Evolutionary conservation across 2,797 vertebrate species (phyloP), one percentile per base, ranked within the genome.

Genomic region (Heliangelus exortis): DNA sequence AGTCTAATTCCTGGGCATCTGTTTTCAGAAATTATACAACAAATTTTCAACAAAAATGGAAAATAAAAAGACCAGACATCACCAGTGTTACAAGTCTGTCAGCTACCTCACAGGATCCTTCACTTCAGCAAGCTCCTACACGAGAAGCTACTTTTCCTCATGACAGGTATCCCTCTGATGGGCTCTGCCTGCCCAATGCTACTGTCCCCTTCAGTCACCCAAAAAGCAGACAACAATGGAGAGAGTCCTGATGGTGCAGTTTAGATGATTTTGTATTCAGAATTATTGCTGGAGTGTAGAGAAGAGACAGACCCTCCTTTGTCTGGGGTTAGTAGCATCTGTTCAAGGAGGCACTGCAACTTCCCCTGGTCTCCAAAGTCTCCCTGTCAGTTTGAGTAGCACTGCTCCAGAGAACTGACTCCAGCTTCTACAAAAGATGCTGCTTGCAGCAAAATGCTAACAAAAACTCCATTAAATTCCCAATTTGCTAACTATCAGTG

Each of bases 381-480:
- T 83, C 18, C 0, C 0, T 61, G 88, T 80, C 51, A 18, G 28
- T 14, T 15, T 41, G 23, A 61, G 7, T 15, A 63, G 36, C 1
- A 1, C 33, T 16, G 6, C 25, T 78, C 16, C 26, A 51, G 39
- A 84, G 19, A 16, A 79, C 20, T 69, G 84, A 87, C 19, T 59
- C 31, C 53, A 73, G 43, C 26, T 88, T 78, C 34, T 73, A 48
- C 21, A 36, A 65, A 89, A 53, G 6, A 20, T 0, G 4, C 17
- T 0, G 6, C 55, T 69, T 79, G 48, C 21, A 86, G 62, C 15
- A 72, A 94, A 90, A 51, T 33, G 48, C 26, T 87, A 62, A 55
- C 13, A 76, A 69, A 95, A 92, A 39, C 21, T 69, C 90, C 89
- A 88, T 90, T 86, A 89, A 84, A 84, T 82, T 92, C 84, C 55